These are phyloP conservation scores for Drosophila leontia DNA, from an alignment of 1,140 invertebrate species.

Conservation along the genomic window DNA sequence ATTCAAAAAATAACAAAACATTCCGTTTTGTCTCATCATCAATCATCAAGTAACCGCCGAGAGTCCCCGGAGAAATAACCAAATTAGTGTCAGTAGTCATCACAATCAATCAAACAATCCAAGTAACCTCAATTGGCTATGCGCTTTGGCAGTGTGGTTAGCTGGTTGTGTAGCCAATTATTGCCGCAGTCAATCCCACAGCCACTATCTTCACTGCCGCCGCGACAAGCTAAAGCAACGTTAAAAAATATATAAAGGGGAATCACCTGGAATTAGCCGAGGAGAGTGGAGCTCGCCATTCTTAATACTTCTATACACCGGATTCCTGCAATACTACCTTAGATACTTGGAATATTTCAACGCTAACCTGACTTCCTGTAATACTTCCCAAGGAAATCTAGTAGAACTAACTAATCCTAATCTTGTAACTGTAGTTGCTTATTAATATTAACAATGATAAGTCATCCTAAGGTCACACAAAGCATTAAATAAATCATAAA, in stretches of 20 bases:
- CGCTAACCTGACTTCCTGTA: not conserved
- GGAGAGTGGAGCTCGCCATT: not conserved
- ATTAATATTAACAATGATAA: not conserved
- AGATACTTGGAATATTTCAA: not conserved
- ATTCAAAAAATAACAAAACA: slow-evolving; percentile 6
- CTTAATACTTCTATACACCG: not conserved
- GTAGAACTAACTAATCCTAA: not conserved
- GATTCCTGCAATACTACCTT: not conserved
- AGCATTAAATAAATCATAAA: not conserved
- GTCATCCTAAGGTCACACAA: not conserved
- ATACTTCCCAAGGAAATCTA: too few relatives aligned
- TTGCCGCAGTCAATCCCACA: slow-evolving; percentile 88
- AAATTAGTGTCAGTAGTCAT: slow-evolving; percentile 17
- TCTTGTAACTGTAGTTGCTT: not conserved
- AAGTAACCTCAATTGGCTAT: slow-evolving; percentile 85
- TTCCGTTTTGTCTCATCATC: slow-evolving; percentile 2
- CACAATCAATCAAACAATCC: slow-evolving; percentile 17
- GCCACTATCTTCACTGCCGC: slow-evolving; percentile 97
- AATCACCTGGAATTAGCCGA: not conserved
- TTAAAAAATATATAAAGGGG: not conserved
- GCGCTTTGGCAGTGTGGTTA: slow-evolving; percentile 99
- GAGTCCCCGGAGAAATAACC: slow-evolving; percentile 2
- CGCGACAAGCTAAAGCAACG: slow-evolving; percentile 86
- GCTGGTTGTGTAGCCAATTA: slow-evolving; percentile 94
- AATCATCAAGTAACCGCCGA: slow-evolving; percentile 7